Base-by-base conservation (phyloP, 2,888 invertebrate species). In the Holacanthella duospinosa region DNA sequence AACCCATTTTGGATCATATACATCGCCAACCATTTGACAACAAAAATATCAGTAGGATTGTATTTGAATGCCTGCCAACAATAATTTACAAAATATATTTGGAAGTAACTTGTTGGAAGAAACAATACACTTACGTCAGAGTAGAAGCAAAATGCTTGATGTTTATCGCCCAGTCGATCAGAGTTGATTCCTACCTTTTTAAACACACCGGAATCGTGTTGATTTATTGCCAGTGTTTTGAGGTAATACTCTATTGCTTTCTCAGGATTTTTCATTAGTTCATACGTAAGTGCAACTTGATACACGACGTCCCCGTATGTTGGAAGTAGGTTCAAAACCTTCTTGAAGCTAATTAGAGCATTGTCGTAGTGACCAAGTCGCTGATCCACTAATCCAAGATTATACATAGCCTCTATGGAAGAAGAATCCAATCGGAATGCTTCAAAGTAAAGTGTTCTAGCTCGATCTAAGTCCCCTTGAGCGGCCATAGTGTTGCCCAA, bases 21-120 rank as follows among this genome's bases (percentile, higher is more conserved):
- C 48, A 48, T 48, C 48, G 48, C 48, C 21, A 48, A 21, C 48
- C 48, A 48, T 21, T 48, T 48, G 48, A n/a, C n/a, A 21, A 48
- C 21, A 21, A 21, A 48, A 16, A 48, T 4, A 48, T 48, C 48
- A 9, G 48, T n/a, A 21, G 48, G 48, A 48, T 48, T 48, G 48
- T 4, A n/a, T 48, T 48, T 48, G 21, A n/a, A 21, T n/a, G 48
- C 12, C 48, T 48, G 21, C 6, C n/a, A n/a, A 36, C 6, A 36
- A 36, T 36, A 36, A 36, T 12, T 12, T 36, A 36, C 6, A 36
- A 36, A 36, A n/a, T n/a, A n/a, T n/a, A n/a, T n/a, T n/a, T n/a
- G n/a, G n/a, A n/a, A n/a, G n/a, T n/a, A n/a, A n/a, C n/a, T n/a
- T n/a, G n/a, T n/a, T n/a, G n/a, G n/a, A 16, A 36, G 16, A 36